Percentiles rank a stretch among this genome's conserved stretches.
Evolutionary conservation across 1,140 invertebrate genomes (phyloP).

Genomic region (Drosophila azteca): DNA sequence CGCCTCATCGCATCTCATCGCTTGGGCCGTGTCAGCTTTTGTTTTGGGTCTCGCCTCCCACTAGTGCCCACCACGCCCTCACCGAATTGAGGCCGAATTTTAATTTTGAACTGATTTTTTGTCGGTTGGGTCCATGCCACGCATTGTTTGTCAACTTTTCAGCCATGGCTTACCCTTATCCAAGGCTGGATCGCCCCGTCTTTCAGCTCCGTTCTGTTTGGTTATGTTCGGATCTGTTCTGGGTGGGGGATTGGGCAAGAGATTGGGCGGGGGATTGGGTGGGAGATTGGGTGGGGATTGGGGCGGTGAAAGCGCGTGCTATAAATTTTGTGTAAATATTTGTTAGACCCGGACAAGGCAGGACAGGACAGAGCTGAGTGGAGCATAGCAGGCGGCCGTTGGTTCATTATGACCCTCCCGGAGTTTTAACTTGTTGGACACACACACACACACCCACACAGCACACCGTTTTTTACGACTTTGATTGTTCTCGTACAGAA

Average conservation of each 20-base stretch:
- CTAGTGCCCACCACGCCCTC: too few species aligned
- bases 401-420: slow-evolving; percentile 59
- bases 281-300: neutral
- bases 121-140: slow-evolving; percentile 27
- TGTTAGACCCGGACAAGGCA: slow-evolving; percentile 42
- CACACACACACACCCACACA: slow-evolving; percentile 20
- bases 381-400: neutral
- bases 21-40: slow-evolving; percentile 47
- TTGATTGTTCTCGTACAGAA: slow-evolving; percentile 66
- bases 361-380: slow-evolving; percentile 18
- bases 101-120: slow-evolving; percentile 73
- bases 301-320: slow-evolving; percentile 55
- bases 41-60: slow-evolving; percentile 32
- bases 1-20: slow-evolving; percentile 34
- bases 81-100: slow-evolving; percentile 41
- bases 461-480: slow-evolving; percentile 50
- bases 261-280: neutral
- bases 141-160: slow-evolving; percentile 79
- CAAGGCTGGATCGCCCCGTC: slow-evolving; percentile 1
- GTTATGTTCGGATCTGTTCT: slow-evolving; percentile 20
- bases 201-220: slow-evolving; percentile 2
- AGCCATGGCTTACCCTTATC: slow-evolving; percentile 56
- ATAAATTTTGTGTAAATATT: slow-evolving; percentile 80
- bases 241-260: neutral
- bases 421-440: slow-evolving; percentile 50